Evolutionary conservation across 2,888 invertebrate genomes (phyloP).

Genomic region (Romanomermis culicivorax): DNA sequence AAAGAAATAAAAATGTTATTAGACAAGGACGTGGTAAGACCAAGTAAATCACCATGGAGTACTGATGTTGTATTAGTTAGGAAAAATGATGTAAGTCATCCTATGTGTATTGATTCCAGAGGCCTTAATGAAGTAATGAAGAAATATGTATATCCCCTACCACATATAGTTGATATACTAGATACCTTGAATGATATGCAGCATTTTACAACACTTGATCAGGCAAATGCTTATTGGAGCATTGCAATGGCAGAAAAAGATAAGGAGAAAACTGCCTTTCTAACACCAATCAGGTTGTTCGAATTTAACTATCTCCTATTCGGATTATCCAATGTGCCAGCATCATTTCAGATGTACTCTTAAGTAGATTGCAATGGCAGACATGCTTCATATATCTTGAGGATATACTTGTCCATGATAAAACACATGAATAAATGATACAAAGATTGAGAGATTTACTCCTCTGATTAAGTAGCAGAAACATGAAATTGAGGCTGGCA

Average conservation of each 20-base stretch:
- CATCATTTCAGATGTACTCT: slow-evolving; percentile 15
- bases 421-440: slow-evolving; percentile 13
- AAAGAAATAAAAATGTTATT: background rate
- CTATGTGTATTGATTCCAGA: slow-evolving; percentile 17
- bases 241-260: slow-evolving; percentile 12
- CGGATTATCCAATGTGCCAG: slow-evolving; percentile 16
- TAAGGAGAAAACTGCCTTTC: slow-evolving; percentile 17
- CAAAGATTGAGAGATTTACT: slow-evolving; percentile 14
- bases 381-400: slow-evolving; percentile 17
- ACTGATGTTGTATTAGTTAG: too few relatives aligned
- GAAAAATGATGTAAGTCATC: slow-evolving; percentile 20
- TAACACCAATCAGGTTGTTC: slow-evolving; percentile 13
- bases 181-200: slow-evolving; percentile 7
- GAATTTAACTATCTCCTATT: slow-evolving; percentile 19
- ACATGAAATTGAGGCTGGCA: slow-evolving; percentile 16
- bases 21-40: slow-evolving; percentile 11
- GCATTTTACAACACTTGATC: slow-evolving; percentile 13
- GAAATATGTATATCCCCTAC: slow-evolving; percentile 12
- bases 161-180: slow-evolving; percentile 12
- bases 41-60: slow-evolving; percentile 23
- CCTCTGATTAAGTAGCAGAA: slow-evolving; percentile 1
- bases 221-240: slow-evolving; percentile 13
- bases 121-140: slow-evolving; percentile 13
- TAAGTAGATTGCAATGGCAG: slow-evolving; percentile 13
- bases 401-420: slow-evolving; percentile 15